Evolutionary conservation across 1,140 invertebrate genomes (phyloP), one percentile per base, ranked within the genome.

Genomic region (Spodoptera litura): DNA sequence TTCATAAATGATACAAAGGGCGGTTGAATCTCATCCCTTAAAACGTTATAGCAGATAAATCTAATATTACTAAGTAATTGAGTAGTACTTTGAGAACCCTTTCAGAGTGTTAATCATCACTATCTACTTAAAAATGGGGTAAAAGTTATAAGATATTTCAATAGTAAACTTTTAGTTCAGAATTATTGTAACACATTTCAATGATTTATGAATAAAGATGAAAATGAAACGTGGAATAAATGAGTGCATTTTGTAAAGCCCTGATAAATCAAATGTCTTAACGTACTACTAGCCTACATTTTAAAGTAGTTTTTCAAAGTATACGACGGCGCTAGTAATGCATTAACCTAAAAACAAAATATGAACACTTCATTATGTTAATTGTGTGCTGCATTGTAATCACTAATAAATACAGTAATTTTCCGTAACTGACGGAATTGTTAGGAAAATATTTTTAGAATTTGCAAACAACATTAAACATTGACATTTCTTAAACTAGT

Each of bases 321-420:
- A 31, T 25, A 70, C 25, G 2, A 4, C 25, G 25, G 2, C 49
- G 66, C 25, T 53, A 52, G 25, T 53, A 70, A 70, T 52, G 49
- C 66, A 70, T 68, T 68, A 68, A 68, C 49, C 66, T 31, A 52
- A 49, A 52, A 70, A 44, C 38, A 44, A 44, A 44, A 52, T 53
- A 52, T 31, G 25, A 70, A 53, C 20, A 51, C 44, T 70, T 68
- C 27, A 52, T 25, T 70, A 52, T 52, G 49, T 52, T 53, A 70
- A 70, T 52, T 31, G 25, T 31, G 9, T 70, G 52, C 66, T 53
- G 66, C 66, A 70, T 52, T 70, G 66, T 70, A 70, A 70, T 70
- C 49, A 70, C 49, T 53, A 53, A 70, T 70, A 52, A 70, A 27
- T 70, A 27, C 44, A 52, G 66, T 12, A 53, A 53, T 70, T 70